A percentile compares a stretch with the other conserved stretches of the same genome.
phyloP scores from a whole-genome alignment of 2,113 vertebrate species.

The Ictalurus furcatus region DNA sequence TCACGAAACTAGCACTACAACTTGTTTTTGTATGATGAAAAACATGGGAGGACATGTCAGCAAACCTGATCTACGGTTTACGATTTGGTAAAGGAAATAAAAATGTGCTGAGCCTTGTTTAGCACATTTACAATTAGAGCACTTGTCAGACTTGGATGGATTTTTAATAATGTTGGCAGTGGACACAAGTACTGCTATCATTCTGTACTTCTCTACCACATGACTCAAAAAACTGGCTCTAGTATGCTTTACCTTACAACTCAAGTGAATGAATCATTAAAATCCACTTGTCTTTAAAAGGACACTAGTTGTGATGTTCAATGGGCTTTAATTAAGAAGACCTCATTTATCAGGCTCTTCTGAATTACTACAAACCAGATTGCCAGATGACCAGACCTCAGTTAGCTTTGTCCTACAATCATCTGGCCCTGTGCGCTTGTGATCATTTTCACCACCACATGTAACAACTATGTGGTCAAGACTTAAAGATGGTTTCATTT shows the following conservation, averaged over 20 bases:
- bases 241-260: neutral
- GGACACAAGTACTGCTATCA: neutral
- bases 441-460: slow-evolving; percentile 49
- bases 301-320: neutral
- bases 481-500: slow-evolving; percentile 27
- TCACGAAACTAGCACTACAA: slow-evolving; percentile 32
- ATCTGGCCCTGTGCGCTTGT: slow-evolving; percentile 40
- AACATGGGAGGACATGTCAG: neutral
- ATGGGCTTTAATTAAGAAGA: slow-evolving; percentile 1
- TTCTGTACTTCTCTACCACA: neutral
- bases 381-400: slow-evolving; percentile 35
- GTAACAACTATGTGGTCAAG: slow-evolving; percentile 41
- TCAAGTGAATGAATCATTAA: neutral
- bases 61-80: slow-evolving; percentile 17
- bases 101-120: slow-evolving; percentile 14
- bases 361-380: slow-evolving; percentile 43
- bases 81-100: slow-evolving; percentile 19
- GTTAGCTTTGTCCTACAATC: slow-evolving; percentile 41
- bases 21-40: slow-evolving; percentile 10
- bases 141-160: slow-evolving; percentile 10
- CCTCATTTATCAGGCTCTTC: slow-evolving; percentile 27
- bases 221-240: neutral
- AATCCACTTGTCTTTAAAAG: slow-evolving; percentile 5
- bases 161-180: slow-evolving; percentile 19
- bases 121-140: neutral